Percentiles rank a stretch among this genome's conserved stretches.
These are phyloP conservation scores for Melieria crassipennis DNA, from an alignment of 2,888 invertebrate genomes.

Conservation along the genomic window DNA sequence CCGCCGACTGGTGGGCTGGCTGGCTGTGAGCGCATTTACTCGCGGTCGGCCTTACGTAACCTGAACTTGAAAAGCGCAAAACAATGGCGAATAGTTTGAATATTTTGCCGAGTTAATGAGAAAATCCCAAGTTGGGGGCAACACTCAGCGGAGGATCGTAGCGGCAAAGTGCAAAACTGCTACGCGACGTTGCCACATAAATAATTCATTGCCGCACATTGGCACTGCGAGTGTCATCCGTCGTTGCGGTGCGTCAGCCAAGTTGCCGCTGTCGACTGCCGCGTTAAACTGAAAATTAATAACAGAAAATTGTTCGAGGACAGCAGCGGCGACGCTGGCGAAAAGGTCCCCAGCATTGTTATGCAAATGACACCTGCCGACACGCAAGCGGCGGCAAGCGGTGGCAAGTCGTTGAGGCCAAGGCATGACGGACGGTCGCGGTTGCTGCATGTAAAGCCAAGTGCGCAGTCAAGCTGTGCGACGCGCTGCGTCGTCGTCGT, in stretches of 20 bases:
- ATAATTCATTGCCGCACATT: slow-evolving; percentile 40
- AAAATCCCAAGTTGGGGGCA: slow-evolving; percentile 41
- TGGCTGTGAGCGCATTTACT: not conserved
- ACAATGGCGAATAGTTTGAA: slow-evolving; percentile 59
- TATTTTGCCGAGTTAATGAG: slow-evolving; percentile 61
- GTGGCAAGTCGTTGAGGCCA: slow-evolving; percentile 31
- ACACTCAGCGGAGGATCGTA: slow-evolving; percentile 22
- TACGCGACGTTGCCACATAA: slow-evolving; percentile 35
- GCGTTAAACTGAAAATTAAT: slow-evolving; percentile 36
- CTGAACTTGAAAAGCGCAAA: slow-evolving; percentile 55
- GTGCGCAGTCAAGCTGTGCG: slow-evolving; percentile 1
- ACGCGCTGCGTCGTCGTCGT: not conserved
- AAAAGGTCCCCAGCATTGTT: slow-evolving; percentile 62
- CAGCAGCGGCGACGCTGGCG: slow-evolving; percentile 26
- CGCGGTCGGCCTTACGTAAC: slow-evolving; percentile 46
- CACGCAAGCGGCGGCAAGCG: slow-evolving; percentile 63
- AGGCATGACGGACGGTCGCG: too few species aligned
- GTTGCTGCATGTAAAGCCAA: too few species aligned
- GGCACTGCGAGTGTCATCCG: not conserved
- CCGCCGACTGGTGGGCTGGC: slow-evolving; percentile 2
- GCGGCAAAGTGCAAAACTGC: slow-evolving; percentile 32
- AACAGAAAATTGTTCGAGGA: slow-evolving; percentile 43
- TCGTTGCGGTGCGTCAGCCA: slow-evolving; percentile 23
- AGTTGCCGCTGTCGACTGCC: not conserved
- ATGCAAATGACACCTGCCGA: slow-evolving; percentile 65